Percentiles rank a stretch among this genome's conserved stretches.
Evolutionary conservation across 2,888 invertebrate genomes (phyloP).

Genomic region (Pollenia labialis): DNA sequence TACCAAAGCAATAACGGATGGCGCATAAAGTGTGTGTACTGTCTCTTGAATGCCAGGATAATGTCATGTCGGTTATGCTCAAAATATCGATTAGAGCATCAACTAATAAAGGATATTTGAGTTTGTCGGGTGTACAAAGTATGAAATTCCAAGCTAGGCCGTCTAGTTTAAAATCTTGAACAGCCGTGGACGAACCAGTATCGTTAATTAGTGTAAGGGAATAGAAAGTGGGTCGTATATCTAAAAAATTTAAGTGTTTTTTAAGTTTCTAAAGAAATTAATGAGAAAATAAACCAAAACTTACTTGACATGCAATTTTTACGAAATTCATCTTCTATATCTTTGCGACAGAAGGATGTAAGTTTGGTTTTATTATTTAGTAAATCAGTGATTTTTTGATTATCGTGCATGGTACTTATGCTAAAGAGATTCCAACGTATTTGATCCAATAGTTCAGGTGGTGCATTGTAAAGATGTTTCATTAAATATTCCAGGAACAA

Average conservation of each 20-base stretch:
- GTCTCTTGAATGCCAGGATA: conserved; percentile 82
- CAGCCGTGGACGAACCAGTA: conserved; percentile 73
- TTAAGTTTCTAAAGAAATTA: background rate
- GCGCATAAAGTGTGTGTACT: conserved; percentile 88
- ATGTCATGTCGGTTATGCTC: conserved; percentile 90
- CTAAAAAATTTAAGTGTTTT: conserved; percentile 77
- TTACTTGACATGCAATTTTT: conserved; percentile 84
- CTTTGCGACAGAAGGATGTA: conserved; percentile 88
- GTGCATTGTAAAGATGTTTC: conserved; percentile 97
- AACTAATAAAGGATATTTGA: conserved; percentile 93
- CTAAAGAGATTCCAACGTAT: conserved; percentile 93
- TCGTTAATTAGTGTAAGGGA: conserved; percentile 91
- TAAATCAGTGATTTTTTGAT: conserved; percentile 85
- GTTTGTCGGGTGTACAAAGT: conserved; percentile 94
- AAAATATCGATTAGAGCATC: conserved; percentile 94
- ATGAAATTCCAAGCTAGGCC: conserved; percentile 97
- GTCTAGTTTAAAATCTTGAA: conserved; percentile 95
- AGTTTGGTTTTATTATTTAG: conserved; percentile 86
- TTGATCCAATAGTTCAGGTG: conserved; percentile 93
- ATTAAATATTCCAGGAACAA: conserved; percentile 96
- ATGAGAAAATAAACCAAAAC: conserved; percentile 35
- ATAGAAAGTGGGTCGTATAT: conserved; percentile 96
- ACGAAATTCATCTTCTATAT: conserved; percentile 90
- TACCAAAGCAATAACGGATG: conserved; percentile 94
- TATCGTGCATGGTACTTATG: conserved; percentile 86